Evolutionary conservation across 2,113 vertebrate species (phyloP).

Genomic region (Nymphicus hollandicus): DNA sequence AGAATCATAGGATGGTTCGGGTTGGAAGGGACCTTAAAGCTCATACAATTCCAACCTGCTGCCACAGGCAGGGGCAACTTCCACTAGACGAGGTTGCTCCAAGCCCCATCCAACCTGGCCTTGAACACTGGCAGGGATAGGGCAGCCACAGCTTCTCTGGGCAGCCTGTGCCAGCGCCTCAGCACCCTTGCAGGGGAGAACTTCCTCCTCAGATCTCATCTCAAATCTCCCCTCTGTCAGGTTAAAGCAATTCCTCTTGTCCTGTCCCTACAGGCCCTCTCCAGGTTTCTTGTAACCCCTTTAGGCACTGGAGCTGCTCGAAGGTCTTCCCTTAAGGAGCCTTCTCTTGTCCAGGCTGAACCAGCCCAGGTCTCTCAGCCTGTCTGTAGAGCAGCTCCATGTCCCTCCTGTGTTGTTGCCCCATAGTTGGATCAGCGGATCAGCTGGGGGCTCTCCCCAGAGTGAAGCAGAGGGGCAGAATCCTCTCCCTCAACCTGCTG

Average conservation of each 20-base stretch:
- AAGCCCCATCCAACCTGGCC: fast-evolving
- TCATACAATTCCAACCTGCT: background rate
- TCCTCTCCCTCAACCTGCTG: background rate
- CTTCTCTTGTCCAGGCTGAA: background rate
- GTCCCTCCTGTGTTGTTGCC: background rate
- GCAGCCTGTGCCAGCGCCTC: background rate
- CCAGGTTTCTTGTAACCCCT: background rate
- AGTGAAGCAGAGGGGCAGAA: background rate
- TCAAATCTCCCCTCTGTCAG: fast-evolving
- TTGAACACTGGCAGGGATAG: fast-evolving
- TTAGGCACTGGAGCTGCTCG: background rate
- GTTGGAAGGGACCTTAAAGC: background rate
- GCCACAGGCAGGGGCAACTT: background rate
- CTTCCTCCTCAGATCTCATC: fast-evolving
- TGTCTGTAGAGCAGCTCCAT: too few relatives aligned
- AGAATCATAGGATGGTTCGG: background rate
- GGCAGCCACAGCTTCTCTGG: background rate
- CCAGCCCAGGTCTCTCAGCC: too few relatives aligned
- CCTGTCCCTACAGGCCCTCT: fast-evolving
- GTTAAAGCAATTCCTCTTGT: background rate
- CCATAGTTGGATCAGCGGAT: background rate
- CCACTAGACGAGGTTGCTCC: fast-evolving
- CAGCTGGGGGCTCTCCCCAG: background rate
- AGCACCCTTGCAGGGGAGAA: fast-evolving
- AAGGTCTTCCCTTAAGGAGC: background rate